Evolutionary conservation across 2,888 invertebrate species (phyloP).

Genomic region (Lasioglossum vierecki): DNA sequence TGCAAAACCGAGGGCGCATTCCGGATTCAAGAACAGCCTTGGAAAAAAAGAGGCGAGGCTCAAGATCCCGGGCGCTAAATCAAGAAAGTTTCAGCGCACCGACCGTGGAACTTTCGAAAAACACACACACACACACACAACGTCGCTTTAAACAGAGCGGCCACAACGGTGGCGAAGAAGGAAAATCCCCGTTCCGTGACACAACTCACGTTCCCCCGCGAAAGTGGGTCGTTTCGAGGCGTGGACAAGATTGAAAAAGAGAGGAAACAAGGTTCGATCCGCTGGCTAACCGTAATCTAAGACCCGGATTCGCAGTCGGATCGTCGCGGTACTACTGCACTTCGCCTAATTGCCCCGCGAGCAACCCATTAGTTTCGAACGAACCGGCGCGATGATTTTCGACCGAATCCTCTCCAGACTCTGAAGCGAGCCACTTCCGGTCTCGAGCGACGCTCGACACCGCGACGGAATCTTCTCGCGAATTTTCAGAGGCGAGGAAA

Average conservation of each 20-base stretch:
- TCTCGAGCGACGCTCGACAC: not conserved
- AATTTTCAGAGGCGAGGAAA: not conserved
- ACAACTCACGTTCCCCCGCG: not conserved
- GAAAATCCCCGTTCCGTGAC: slow-evolving; percentile 5
- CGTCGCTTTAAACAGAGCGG: not conserved
- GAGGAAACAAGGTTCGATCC: not conserved
- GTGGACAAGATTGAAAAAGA: slow-evolving; percentile 26
- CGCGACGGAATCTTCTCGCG: not conserved
- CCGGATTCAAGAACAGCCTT: slow-evolving; percentile 9
- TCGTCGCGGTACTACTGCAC: slow-evolving; percentile 15
- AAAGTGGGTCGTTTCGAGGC: slow-evolving; percentile 43
- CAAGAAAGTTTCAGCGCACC: slow-evolving; percentile 8
- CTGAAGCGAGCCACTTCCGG: not conserved
- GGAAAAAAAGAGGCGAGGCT: slow-evolving; percentile 2
- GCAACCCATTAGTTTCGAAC: slow-evolving; percentile 59
- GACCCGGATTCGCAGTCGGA: slow-evolving; percentile 13
- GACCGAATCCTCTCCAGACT: not conserved
- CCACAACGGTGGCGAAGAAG: not conserved
- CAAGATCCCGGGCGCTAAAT: slow-evolving; percentile 3
- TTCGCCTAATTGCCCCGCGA: slow-evolving; percentile 50
- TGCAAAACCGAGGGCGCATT: not conserved
- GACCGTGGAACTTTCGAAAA: not conserved
- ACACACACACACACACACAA: not conserved
- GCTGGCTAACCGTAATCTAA: slow-evolving; percentile 29
- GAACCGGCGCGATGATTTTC: slow-evolving; percentile 48